Percentiles rank a stretch among this genome's conserved stretches.
phyloP scores from a whole-genome alignment of 2,797 vertebrate species.

The Artibeus lituratus region DNA sequence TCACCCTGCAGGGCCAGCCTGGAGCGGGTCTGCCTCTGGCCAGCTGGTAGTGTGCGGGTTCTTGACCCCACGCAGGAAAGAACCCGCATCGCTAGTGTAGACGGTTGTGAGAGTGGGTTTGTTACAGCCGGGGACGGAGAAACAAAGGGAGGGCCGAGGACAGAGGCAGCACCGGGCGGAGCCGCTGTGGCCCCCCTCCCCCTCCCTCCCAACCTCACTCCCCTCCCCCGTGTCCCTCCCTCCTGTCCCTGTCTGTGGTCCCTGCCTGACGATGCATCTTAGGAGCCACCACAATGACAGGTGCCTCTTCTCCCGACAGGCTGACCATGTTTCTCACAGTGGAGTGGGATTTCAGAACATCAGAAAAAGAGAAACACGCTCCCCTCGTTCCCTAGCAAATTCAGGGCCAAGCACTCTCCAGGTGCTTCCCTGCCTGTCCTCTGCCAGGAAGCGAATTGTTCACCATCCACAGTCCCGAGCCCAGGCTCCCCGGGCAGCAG shows the following conservation, averaged over 20 bases:
- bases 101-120: too few species aligned
- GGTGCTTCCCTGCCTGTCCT: neutral
- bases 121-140: too few species aligned
- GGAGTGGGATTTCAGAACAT: neutral
- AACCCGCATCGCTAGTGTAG: too few species aligned
- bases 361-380: neutral
- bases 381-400: neutral
- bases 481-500: neutral
- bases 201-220: neutral
- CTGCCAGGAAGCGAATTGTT: neutral
- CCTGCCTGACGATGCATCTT: neutral
- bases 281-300: neutral
- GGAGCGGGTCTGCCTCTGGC: too few species aligned
- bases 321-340: neutral
- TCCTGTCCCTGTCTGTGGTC: neutral
- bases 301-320: neutral
- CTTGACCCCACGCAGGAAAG: too few species aligned
- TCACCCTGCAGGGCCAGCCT: too few species aligned
- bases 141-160: too few species aligned
- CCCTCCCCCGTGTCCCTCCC: neutral
- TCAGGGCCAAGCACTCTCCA: neutral
- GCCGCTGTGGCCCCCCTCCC: neutral
- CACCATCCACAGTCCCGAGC: neutral
- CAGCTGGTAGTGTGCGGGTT: too few species aligned
- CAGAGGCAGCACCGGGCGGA: too few species aligned